Percentiles rank a stretch among this genome's conserved stretches.
These are phyloP conservation scores for Habropoda laboriosa DNA, from an alignment of 1,140 invertebrate species.

Conservation along the genomic window DNA sequence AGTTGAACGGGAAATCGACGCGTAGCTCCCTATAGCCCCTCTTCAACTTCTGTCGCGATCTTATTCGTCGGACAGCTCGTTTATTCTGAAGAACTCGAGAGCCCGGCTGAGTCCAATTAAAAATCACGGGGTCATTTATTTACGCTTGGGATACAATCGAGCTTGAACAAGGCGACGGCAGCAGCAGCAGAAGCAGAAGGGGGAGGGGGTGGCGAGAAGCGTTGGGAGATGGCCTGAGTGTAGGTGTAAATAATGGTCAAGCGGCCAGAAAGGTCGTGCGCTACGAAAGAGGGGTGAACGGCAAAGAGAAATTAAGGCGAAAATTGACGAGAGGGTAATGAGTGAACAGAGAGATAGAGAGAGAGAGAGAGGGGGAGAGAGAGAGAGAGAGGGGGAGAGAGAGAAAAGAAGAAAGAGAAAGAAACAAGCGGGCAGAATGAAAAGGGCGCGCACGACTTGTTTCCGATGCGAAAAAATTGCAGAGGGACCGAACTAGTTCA, in stretches of 20 bases:
- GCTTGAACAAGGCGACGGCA: slow-evolving; percentile 31
- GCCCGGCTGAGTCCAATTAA: slow-evolving; percentile 62
- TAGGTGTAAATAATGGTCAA: slow-evolving; percentile 71
- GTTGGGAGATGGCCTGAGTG: neutral
- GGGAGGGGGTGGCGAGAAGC: neutral
- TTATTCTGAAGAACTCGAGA: slow-evolving; percentile 54
- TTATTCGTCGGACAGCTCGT: slow-evolving; percentile 54
- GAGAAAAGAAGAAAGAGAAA: neutral
- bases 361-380: neutral
- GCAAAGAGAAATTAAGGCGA: slow-evolving; percentile 63
- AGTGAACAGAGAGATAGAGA: slow-evolving; percentile 52
- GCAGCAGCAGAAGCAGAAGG: too few species aligned
- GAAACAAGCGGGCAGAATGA: neutral
- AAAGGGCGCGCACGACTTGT: neutral
- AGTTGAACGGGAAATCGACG: slow-evolving; percentile 35
- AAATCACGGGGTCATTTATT: slow-evolving; percentile 69
- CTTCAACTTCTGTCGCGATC: slow-evolving; percentile 22
- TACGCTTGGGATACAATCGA: slow-evolving; percentile 57
- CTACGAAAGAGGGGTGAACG: slow-evolving; percentile 54
- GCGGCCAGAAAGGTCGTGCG: slow-evolving; percentile 61
- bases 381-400: slow-evolving; percentile 7
- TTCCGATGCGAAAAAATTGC: slow-evolving; percentile 7
- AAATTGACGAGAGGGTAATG: slow-evolving; percentile 60
- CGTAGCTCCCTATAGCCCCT: neutral
- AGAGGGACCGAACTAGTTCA: neutral